Base-by-base conservation (phyloP, 2,113 vertebrate genomes). In the Dascyllus trimaculatus region DNA sequence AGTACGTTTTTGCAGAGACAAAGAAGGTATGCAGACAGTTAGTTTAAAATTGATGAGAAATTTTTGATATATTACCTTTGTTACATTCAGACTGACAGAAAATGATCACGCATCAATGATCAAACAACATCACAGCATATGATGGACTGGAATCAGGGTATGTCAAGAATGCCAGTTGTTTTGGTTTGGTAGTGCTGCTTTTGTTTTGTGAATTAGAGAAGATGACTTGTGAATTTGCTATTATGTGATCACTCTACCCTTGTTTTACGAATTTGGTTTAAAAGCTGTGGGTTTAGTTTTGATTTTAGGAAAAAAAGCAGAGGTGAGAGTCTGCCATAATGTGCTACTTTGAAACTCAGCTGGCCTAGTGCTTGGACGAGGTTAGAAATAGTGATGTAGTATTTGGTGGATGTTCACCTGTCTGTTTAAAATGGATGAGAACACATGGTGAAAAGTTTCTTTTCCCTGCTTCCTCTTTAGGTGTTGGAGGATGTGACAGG, bases 401-500 rank as follows among this genome's bases (percentile, higher is more conserved):
- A 18, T 26, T 13, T 8, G 13, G 6, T 51, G 3, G 8, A 35
- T 21, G 11, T 74, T 22, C 2, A 19, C 18, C 1, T 49, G 19
- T 21, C 4, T 46, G 32, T 38, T 10, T 11, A 45, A 51, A 51
- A 67, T 4, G 11, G 18, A 56, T 1, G 22, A 48, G 4, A 53
- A 51, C 21, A n/a, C 6, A 3, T 21, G 51, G 35, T 60, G 5
- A 68, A 46, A 4, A 1, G 4, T 22, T 18, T 48, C 5, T 29
- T 15, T 46, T 61, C 11, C 18, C 3, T 43, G 9, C 26, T 68
- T 35, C 25, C 11, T 75, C 0, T 66, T 70, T 64, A 99, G 98
- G 98, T 99, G n/a, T 87, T 99, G 85, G 97, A 99, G 91, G 98
- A 99, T 38, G 98, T 99, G 82, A 99, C 97, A 0, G 98, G 98